Conservation (phyloP, 64 coral and sea anemone species). For the Dendrophyllia cribrosa region DNA sequence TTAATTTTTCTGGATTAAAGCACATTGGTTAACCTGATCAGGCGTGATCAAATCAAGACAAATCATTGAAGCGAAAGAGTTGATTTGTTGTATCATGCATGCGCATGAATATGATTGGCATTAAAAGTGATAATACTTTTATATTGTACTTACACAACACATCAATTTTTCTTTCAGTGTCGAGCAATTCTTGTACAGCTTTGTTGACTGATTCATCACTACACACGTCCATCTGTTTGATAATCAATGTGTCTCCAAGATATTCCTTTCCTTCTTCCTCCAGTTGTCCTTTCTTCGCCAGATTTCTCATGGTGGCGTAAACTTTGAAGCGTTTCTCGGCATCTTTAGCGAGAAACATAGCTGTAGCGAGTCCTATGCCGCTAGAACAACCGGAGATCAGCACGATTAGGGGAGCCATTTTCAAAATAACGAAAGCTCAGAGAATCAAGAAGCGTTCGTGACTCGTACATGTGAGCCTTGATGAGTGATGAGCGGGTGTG, state of each 20-base stretch:
- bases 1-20: no score
- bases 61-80: no score
- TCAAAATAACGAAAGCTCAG: not conserved
- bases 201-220: slow-evolving; percentile 81
- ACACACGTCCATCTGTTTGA: slow-evolving; percentile 70
- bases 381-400: slow-evolving; percentile 78
- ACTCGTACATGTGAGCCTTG: no score
- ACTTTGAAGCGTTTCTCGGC: slow-evolving; percentile 76
- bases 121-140: not conserved
- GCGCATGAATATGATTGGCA: no score
- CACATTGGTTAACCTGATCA: no score
- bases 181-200: slow-evolving; percentile 64
- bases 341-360: slow-evolving; percentile 78
- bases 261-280: slow-evolving; percentile 46
- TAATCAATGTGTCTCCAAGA: slow-evolving; percentile 69
- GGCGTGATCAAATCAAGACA: no score
- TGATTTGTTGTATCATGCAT: no score
- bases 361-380: slow-evolving; percentile 69
- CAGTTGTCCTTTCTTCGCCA: slow-evolving; percentile 70
- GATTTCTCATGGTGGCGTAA: slow-evolving; percentile 89
- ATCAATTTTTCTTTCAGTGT: slow-evolving; percentile 74
- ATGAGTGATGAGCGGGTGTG: no score
- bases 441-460: not conserved
- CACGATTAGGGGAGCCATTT: slow-evolving; percentile 35
- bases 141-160: slow-evolving; percentile 69